Evolutionary conservation across 37 sponge, comb jelly and placozoan genomes (phyloP).

Genomic region (Beroe forskalii): DNA sequence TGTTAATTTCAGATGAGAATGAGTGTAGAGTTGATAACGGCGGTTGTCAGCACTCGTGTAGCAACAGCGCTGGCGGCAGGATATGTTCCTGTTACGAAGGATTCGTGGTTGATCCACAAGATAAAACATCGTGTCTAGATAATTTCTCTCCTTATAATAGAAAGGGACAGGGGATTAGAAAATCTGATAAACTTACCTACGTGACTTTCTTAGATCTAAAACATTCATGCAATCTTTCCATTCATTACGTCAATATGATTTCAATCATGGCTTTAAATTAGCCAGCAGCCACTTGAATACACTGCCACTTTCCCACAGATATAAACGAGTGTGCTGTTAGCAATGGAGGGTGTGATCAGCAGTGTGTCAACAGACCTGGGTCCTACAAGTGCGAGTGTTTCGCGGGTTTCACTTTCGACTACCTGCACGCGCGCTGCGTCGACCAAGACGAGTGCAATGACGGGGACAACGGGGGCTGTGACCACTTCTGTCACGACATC

Average conservation of each 20-base stretch:
- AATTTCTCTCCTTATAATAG: no score
- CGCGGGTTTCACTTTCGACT: not conserved
- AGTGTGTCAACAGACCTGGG: not conserved
- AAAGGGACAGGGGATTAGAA: no score
- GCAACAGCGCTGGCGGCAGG: not conserved
- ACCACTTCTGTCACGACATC: not conserved
- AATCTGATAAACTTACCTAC: no score
- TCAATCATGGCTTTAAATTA: no score
- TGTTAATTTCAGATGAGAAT: not conserved
- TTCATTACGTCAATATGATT: no score
- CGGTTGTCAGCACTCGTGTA: not conserved
- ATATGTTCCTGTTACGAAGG: not conserved
- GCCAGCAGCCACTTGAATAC: no score
- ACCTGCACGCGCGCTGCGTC: not conserved
- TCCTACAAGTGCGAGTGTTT: not conserved
- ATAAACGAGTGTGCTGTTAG: not conserved
- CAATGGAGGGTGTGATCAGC: not conserved
- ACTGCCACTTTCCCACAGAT: no score
- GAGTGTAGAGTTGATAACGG: slow-evolving; percentile 2
- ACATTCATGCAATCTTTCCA: no score
- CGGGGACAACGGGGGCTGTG: slow-evolving; percentile 34
- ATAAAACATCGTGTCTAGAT: slow-evolving; percentile 6
- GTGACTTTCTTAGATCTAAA: no score
- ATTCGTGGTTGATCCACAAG: not conserved
- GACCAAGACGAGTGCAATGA: slow-evolving; percentile 11